phyloP scores from a whole-genome alignment of 2,797 vertebrate genomes.

The Hirundo rustica region DNA sequence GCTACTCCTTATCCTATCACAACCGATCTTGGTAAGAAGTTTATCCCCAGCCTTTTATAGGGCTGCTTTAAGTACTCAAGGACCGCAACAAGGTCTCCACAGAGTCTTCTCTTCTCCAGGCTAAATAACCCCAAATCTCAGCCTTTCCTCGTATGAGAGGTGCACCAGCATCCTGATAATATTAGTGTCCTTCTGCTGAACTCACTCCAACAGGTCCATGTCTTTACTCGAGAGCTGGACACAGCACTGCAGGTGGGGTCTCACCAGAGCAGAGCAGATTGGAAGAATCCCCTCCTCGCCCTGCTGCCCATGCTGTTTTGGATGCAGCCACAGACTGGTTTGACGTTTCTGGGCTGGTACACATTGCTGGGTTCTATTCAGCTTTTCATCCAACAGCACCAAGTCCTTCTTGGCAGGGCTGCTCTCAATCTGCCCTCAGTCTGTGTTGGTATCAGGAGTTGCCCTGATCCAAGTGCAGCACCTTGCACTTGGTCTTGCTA shows the following conservation, averaged over 20 bases:
- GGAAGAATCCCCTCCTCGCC: accelerated
- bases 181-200: neutral
- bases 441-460: neutral
- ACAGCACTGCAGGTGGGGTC: neutral
- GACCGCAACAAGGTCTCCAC: neutral
- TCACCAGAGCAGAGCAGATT: neutral
- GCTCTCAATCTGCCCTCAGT: accelerated
- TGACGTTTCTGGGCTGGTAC: neutral
- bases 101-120: neutral
- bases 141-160: neutral
- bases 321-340: neutral
- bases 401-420: neutral
- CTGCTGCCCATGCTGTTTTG: neutral
- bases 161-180: neutral
- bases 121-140: neutral
- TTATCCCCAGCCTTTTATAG: neutral
- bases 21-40: neutral
- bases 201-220: neutral
- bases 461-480: neutral
- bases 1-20: neutral
- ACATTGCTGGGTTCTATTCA: neutral
- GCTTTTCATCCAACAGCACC: neutral
- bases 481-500: neutral
- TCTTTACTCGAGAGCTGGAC: neutral
- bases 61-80: neutral